These are phyloP conservation scores for Chlamydotis undulata DNA, from an alignment of 2,113 vertebrate species.

Conservation along the genomic window DNA sequence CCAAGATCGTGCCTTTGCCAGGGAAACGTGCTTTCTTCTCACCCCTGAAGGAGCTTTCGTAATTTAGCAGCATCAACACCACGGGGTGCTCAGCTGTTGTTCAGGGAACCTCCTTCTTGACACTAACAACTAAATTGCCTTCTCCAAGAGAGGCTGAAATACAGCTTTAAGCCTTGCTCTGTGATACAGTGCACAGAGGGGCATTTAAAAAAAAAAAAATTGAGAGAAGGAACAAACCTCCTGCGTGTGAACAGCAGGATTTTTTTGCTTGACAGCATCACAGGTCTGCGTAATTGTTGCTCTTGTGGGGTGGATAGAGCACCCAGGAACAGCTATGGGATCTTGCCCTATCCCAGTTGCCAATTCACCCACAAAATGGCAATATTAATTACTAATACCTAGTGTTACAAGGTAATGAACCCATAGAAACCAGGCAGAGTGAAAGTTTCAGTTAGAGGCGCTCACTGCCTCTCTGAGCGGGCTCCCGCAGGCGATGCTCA, in stretches of 20 bases:
- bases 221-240: neutral
- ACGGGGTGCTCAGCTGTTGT: neutral
- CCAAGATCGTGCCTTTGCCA: neutral
- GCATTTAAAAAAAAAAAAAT: rapidly evolving
- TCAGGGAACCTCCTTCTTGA: neutral
- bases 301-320: no score
- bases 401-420: neutral
- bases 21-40: neutral
- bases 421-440: neutral
- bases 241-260: neutral
- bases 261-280: rapidly evolving
- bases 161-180: neutral
- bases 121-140: no score
- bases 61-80: neutral
- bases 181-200: neutral
- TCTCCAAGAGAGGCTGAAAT: neutral
- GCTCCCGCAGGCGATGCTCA: neutral
- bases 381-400: neutral
- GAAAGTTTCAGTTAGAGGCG: neutral
- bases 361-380: neutral
- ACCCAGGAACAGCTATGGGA: neutral
- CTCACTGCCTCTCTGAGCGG: neutral
- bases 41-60: neutral
- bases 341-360: neutral
- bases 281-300: neutral